These are phyloP conservation scores for Crypturellus undulatus DNA, from an alignment of 2,113 vertebrate genomes.

Conservation along the genomic window DNA sequence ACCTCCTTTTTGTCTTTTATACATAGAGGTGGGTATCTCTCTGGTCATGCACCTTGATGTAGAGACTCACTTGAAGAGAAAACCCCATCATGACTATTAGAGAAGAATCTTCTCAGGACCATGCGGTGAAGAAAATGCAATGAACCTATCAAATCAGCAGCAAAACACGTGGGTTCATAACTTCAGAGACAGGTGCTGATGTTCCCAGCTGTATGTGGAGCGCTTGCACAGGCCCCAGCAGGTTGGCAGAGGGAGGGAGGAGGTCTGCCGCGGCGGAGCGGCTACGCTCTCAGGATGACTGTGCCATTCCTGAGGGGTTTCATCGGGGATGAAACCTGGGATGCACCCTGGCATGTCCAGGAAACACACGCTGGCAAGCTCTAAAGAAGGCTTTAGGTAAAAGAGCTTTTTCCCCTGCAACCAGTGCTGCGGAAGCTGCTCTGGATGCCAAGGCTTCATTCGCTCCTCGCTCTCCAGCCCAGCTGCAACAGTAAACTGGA, in stretches of 20 bases:
- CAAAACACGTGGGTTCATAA: not conserved
- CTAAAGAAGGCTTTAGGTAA: not conserved
- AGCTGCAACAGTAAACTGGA: conserved; percentile 25
- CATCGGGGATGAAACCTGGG: not conserved
- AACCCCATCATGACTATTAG: not conserved
- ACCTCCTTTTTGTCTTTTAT: not conserved
- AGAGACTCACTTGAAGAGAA: not conserved
- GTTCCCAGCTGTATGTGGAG: not conserved
- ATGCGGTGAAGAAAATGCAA: not conserved
- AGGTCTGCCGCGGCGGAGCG: not conserved
- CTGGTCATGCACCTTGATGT: not conserved
- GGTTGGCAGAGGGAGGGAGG: not conserved
- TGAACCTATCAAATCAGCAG: not conserved
- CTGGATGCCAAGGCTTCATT: conserved; percentile 28
- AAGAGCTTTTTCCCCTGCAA: not conserved
- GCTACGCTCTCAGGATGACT: not conserved
- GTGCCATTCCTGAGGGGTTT: not conserved
- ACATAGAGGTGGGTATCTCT: not conserved
- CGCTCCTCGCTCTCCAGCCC: conserved; percentile 4
- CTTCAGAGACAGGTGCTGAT: not conserved
- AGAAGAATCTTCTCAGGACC: not conserved
- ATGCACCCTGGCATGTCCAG: accelerated
- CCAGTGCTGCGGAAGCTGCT: not conserved
- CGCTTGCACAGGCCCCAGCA: not conserved
- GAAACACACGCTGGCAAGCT: not conserved